A percentile compares a stretch with the other conserved stretches of the same genome.
Conservation (phyloP, 2,113 vertebrate species). For the Sclerurus mexicanus region DNA sequence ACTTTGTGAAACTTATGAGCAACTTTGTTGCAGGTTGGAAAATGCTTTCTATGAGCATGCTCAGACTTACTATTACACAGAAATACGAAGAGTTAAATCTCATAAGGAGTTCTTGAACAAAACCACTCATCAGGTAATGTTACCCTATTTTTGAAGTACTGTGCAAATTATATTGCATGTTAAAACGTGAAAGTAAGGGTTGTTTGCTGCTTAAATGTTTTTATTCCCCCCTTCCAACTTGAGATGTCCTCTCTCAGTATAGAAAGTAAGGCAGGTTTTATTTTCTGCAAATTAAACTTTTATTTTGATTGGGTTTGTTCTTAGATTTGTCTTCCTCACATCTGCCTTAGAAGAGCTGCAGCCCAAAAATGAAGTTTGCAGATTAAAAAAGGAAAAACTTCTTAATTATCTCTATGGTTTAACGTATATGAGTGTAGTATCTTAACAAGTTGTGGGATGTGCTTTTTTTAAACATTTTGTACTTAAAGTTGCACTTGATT, state of each 20-base stretch:
- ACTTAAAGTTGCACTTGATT: not conserved
- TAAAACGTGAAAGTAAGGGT: not conserved
- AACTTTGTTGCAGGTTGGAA: slow-evolving; percentile 84
- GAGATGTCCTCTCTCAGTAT: not conserved
- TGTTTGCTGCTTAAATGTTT: not conserved
- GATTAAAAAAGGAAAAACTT: not conserved
- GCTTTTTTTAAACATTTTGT: not conserved
- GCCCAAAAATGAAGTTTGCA: not conserved
- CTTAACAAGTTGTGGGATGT: not conserved
- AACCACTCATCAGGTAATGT: slow-evolving; percentile 94
- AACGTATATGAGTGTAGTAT: not conserved
- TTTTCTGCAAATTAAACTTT: not conserved
- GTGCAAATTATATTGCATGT: not conserved
- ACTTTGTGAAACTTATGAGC: not conserved
- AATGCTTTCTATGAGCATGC: slow-evolving; percentile 98
- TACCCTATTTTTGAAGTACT: not conserved
- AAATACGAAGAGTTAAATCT: slow-evolving; percentile 94
- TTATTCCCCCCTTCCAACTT: not conserved
- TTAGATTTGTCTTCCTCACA: not conserved
- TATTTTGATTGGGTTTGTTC: not conserved
- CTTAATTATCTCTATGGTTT: not conserved
- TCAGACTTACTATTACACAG: slow-evolving; percentile 97
- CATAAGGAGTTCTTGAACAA: slow-evolving; percentile 99
- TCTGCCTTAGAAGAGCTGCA: not conserved
- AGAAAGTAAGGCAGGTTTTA: not conserved